phyloP scores from a whole-genome alignment of 2,113 vertebrate species.

The Theristicus caerulescens region DNA sequence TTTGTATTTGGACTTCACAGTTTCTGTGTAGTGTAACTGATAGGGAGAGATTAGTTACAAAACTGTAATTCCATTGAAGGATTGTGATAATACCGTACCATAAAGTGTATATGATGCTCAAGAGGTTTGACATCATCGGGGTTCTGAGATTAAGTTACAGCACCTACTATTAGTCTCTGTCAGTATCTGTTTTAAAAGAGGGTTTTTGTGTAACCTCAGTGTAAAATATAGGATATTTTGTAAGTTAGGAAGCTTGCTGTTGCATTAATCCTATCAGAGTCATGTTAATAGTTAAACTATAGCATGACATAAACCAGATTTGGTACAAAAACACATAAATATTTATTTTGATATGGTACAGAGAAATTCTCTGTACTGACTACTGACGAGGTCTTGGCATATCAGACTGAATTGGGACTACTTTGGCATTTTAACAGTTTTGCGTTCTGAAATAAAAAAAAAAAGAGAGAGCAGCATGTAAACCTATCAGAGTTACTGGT shows the following conservation, averaged over 20 bases:
- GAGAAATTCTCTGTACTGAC: background rate
- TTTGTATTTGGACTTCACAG: conserved; percentile 64
- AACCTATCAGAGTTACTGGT: background rate
- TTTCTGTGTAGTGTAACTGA: conserved; percentile 73
- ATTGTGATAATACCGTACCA: conserved; percentile 51
- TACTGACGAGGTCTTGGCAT: background rate
- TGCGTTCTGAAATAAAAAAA: background rate
- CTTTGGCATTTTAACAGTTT: background rate
- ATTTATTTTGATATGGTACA: background rate
- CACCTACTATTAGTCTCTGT: conserved; percentile 55
- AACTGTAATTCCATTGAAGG: conserved; percentile 72
- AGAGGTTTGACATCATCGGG: conserved; percentile 66
- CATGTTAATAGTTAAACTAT: background rate
- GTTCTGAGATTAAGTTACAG: conserved; percentile 66
- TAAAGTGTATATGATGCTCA: conserved; percentile 63
- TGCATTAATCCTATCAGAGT: background rate
- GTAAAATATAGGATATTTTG: conserved; percentile 63
- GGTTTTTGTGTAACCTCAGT: conserved; percentile 46
- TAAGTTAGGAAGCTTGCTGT: conserved; percentile 28
- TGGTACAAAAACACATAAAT: background rate
- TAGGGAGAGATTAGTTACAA: conserved; percentile 74
- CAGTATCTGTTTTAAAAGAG: conserved; percentile 25
- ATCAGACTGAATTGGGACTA: background rate
- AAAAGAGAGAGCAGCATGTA: background rate
- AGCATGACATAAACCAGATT: conserved; percentile 7